phyloP scores from a whole-genome alignment of 1,140 invertebrate genomes.

The Cataglyphis hispanica region DNA sequence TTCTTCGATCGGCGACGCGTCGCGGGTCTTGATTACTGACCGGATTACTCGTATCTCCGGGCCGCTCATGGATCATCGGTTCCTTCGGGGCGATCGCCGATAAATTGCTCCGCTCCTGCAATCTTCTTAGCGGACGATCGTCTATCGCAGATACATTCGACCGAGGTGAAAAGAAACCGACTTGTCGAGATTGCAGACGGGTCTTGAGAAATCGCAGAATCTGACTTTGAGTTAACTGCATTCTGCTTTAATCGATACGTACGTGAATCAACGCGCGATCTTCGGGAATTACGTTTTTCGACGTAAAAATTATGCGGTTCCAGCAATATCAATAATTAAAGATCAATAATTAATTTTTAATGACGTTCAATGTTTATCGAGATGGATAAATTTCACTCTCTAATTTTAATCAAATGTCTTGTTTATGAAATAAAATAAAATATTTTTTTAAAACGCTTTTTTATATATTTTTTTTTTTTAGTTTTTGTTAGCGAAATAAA shows the following conservation, averaged over 20 bases:
- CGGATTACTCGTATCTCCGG: slow-evolving; percentile 72
- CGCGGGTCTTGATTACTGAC: slow-evolving; percentile 75
- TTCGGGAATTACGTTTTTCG: background rate
- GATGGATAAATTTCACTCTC: background rate
- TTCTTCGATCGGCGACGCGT: slow-evolving; percentile 68
- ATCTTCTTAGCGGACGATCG: slow-evolving; percentile 74
- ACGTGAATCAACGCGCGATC: background rate
- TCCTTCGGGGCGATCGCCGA: slow-evolving; percentile 69
- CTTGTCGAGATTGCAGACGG: slow-evolving; percentile 47
- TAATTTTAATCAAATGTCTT: background rate
- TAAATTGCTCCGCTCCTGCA: slow-evolving; percentile 74
- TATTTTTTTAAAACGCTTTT: background rate
- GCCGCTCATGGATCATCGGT: slow-evolving; percentile 74
- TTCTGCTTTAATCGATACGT: slow-evolving; percentile 58
- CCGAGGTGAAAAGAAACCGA: slow-evolving; percentile 67
- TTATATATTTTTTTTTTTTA: no score
- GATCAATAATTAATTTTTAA: slow-evolving; percentile 39
- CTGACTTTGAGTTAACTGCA: slow-evolving; percentile 59
- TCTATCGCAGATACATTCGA: slow-evolving; percentile 67
- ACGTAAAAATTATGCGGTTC: background rate
- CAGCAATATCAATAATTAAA: slow-evolving; percentile 54
- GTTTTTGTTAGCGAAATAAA: background rate
- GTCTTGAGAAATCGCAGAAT: slow-evolving; percentile 60
- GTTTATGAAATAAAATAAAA: background rate
- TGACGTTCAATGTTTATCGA: background rate